Conservation (phyloP, 2,888 invertebrate species). For the Vannuccia rotundouncinata region DNA sequence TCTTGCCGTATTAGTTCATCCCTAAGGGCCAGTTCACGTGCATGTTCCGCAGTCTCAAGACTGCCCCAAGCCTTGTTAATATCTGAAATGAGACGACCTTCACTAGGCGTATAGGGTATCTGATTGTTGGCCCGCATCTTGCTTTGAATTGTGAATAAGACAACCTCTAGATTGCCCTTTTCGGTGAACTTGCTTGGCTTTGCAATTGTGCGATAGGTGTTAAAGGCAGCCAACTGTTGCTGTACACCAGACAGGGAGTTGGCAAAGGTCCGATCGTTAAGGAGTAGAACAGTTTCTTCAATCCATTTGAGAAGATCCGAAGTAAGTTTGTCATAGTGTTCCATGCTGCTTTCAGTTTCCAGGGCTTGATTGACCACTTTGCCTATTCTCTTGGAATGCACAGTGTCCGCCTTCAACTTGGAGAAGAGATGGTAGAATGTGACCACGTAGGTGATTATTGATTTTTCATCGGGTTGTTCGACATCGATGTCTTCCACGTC, state of each 20-base stretch:
- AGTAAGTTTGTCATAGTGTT: constrained; percentile 85
- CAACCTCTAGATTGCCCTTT: constrained; percentile 40
- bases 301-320: constrained; percentile 85
- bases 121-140: constrained; percentile 99
- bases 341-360: constrained; percentile 92
- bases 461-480: constrained; percentile 98
- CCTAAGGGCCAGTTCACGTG: constrained; percentile 85
- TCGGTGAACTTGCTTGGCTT: constrained; percentile 78
- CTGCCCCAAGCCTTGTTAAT: constrained; percentile 99
- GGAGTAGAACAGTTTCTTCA: constrained; percentile 76
- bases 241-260: constrained; percentile 87
- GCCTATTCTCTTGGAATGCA: constrained; percentile 88
- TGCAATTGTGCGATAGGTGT: constrained; percentile 79
- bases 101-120: constrained; percentile 84
- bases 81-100: constrained; percentile 96
- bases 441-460: constrained; percentile 98
- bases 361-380: constrained; percentile 71
- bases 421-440: constrained; percentile 99
- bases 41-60: constrained; percentile 95
- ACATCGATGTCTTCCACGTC: constrained; percentile 75
- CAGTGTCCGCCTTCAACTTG: constrained; percentile 94
- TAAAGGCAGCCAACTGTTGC: constrained; percentile 80
- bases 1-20: constrained; percentile 97
- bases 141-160: constrained; percentile 77
- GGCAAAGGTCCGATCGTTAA: constrained; percentile 83